Percentiles rank a stretch among this genome's conserved stretches.
These are phyloP conservation scores for Lasioglossum leucozonium DNA, from an alignment of 2,888 invertebrate species.

Conservation along the genomic window DNA sequence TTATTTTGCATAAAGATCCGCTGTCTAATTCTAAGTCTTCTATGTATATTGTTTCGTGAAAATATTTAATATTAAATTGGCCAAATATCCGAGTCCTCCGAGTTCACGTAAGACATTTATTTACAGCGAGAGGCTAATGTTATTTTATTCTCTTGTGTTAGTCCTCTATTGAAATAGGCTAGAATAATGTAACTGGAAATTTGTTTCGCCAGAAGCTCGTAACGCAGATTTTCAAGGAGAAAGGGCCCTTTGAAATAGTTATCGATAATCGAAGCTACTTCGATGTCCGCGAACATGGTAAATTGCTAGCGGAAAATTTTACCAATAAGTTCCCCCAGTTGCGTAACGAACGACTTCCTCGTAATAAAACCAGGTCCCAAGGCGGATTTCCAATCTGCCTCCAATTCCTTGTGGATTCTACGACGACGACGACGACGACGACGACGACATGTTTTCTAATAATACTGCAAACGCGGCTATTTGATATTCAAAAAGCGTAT, in stretches of 20 bases:
- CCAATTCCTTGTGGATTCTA: background rate
- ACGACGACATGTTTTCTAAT: conserved; percentile 9
- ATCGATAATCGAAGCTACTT: conserved; percentile 33
- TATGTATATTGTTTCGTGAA: background rate
- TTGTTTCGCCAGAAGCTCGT: background rate
- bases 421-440: background rate
- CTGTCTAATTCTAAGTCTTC: background rate
- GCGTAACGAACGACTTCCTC: background rate
- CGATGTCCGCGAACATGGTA: background rate
- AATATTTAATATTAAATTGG: background rate
- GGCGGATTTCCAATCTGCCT: conserved; percentile 16
- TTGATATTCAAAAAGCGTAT: background rate
- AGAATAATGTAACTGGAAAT: background rate
- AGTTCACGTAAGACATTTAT: background rate
- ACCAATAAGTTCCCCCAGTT: conserved; percentile 7
- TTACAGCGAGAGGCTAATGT: too few relatives aligned
- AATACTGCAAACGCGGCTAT: background rate
- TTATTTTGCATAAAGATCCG: too few relatives aligned
- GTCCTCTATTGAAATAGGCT: background rate
- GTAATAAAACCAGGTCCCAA: background rate
- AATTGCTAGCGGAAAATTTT: conserved; percentile 19
- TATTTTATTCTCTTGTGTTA: background rate
- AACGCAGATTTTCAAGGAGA: background rate
- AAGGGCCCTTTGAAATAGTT: background rate
- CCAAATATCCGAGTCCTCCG: background rate